Percentiles rank a stretch among this genome's conserved stretches.
Conservation (phyloP, 2,113 vertebrate genomes). For the Hemicordylus capensis region DNA sequence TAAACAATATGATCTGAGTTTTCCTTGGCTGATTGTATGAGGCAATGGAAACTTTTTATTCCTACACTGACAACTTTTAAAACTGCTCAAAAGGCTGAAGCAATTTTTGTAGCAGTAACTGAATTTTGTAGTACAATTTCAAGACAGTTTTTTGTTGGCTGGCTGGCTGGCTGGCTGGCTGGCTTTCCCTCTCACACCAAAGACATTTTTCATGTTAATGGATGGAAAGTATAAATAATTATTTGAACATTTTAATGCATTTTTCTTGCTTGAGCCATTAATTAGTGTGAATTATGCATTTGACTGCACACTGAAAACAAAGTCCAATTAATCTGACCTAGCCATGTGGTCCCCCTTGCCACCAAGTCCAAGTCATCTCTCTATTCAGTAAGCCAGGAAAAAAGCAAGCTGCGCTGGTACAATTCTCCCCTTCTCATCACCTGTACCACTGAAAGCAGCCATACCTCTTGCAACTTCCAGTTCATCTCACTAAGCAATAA, state of each 20-base stretch:
- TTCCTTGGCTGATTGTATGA: constrained; percentile 32
- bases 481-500: neutral
- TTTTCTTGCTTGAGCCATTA: neutral
- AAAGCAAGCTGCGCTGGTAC: no score
- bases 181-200: constrained; percentile 9
- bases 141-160: neutral
- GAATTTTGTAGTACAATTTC: neutral
- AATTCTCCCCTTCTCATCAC: no score
- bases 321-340: neutral
- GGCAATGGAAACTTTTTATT: constrained; percentile 23
- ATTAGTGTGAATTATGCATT: neutral
- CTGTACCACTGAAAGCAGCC: neutral
- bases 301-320: neutral
- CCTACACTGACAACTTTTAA: neutral
- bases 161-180: no score
- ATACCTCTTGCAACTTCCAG: neutral
- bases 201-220: constrained; percentile 20
- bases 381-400: no score
- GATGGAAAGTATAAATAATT: constrained; percentile 11
- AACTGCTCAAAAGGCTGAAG: neutral
- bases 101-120: neutral
- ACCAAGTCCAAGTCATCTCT: neutral
- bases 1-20: constrained; percentile 38
- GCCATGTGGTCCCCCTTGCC: no score
- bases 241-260: constrained; percentile 14